Percentiles rank a stretch among this genome's conserved stretches.
Conservation (phyloP, 2,797 vertebrate species). For the Lophotriccus pileatus region DNA sequence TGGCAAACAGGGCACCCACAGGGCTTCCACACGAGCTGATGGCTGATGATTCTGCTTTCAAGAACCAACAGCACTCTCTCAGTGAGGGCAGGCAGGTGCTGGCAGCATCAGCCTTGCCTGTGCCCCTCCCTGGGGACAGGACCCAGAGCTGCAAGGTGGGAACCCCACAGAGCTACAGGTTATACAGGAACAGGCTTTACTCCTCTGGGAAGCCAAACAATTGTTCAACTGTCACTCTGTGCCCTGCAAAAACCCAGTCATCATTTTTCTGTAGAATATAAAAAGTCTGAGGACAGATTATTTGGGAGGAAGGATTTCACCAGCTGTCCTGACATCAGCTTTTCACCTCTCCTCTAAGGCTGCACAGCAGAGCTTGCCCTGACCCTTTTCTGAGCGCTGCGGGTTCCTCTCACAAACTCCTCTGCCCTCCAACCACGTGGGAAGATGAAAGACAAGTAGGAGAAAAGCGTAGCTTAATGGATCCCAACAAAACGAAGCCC, state of each 20-base stretch:
- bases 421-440: not conserved
- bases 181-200: not conserved
- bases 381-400: not conserved
- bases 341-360: not conserved
- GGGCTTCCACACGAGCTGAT: fast-evolving
- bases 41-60: not conserved
- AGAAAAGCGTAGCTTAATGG: not conserved
- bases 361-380: fast-evolving
- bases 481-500: not conserved
- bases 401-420: not conserved
- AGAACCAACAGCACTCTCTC: fast-evolving
- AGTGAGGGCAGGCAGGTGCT: not conserved
- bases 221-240: not conserved
- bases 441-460: not conserved
- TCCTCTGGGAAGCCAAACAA: not conserved
- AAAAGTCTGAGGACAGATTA: not conserved
- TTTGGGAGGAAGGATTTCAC: not conserved
- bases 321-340: fast-evolving
- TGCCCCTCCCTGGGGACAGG: no score
- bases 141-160: not conserved
- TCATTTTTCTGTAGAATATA: not conserved
- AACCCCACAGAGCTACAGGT: not conserved
- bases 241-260: not conserved
- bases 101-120: not conserved
- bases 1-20: not conserved